Percentiles rank a stretch among this genome's conserved stretches.
These are phyloP conservation scores for Pristionchus fissidentatus DNA, from an alignment of 2,888 invertebrate species.

Conservation along the genomic window DNA sequence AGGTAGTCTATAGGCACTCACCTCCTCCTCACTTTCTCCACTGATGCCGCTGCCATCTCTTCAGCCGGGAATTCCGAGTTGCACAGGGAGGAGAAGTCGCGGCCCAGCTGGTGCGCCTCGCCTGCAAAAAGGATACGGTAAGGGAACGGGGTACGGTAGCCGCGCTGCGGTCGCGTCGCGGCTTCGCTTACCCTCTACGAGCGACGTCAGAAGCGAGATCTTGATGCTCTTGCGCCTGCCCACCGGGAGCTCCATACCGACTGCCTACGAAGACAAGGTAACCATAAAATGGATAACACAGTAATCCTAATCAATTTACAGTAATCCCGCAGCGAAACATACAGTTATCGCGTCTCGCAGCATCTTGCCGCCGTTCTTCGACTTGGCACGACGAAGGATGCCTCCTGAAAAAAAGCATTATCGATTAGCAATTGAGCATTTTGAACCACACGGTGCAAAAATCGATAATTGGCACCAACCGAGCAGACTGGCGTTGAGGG, in stretches of 20 bases:
- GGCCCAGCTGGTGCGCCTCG: constrained; percentile 95
- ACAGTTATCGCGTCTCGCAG: constrained; percentile 87
- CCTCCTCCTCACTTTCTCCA: constrained; percentile 79
- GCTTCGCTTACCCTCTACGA: constrained; percentile 87
- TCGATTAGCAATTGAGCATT: background rate
- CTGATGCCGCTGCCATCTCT: constrained; percentile 86
- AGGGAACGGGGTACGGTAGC: background rate
- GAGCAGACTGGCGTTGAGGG: constrained; percentile 94
- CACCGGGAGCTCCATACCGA: constrained; percentile 95
- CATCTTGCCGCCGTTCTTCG: constrained; percentile 96
- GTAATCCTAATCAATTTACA: background rate
- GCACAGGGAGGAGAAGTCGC: constrained; percentile 97
- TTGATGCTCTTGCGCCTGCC: constrained; percentile 98
- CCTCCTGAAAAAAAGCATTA: constrained; percentile 80
- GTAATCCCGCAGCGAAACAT: background rate
- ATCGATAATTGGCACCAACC: constrained; percentile 76
- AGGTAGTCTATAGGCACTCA: too few species aligned
- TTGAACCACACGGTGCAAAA: background rate
- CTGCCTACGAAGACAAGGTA: constrained; percentile 88
- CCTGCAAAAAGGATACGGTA: constrained; percentile 79
- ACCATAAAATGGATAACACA: background rate
- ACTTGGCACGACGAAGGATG: constrained; percentile 95
- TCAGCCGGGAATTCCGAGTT: constrained; percentile 98
- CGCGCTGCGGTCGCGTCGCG: background rate
- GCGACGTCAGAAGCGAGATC: constrained; percentile 93